Conservation (phyloP, 2,888 invertebrate genomes). For the Syrphus vitripennis region DNA sequence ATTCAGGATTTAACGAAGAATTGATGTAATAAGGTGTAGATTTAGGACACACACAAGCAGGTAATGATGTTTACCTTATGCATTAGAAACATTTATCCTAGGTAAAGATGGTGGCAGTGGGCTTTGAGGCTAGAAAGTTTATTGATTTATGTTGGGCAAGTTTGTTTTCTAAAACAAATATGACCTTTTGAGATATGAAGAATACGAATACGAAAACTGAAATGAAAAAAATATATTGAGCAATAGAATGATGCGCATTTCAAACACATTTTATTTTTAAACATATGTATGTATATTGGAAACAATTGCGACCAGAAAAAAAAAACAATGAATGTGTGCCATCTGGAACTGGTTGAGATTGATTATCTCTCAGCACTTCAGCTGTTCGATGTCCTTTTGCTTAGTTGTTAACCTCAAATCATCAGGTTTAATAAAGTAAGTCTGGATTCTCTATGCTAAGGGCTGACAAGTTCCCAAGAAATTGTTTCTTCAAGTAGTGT, state of each 20-base stretch:
- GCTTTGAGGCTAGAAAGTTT: background rate
- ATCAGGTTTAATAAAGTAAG: too few species aligned
- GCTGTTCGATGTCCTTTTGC: too few species aligned
- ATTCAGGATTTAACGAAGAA: background rate
- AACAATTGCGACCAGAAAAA: too few species aligned
- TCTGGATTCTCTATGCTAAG: too few species aligned
- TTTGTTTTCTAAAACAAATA: background rate
- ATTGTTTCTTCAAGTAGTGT: too few species aligned
- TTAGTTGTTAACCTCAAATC: too few species aligned
- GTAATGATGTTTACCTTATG: slow-evolving; percentile 30
- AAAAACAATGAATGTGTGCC: too few species aligned
- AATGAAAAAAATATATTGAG: background rate
- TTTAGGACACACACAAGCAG: slow-evolving; percentile 13
- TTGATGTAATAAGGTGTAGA: slow-evolving; percentile 24
- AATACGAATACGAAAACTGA: background rate
- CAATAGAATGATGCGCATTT: background rate
- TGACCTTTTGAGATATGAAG: background rate
- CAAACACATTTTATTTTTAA: background rate
- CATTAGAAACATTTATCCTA: slow-evolving; percentile 10
- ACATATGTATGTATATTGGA: too few species aligned
- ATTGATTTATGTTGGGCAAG: slow-evolving; percentile 3
- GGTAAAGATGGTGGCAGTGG: background rate
- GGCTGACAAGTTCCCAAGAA: too few species aligned
- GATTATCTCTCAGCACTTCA: too few species aligned
- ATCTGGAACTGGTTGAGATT: too few species aligned